phyloP scores from a whole-genome alignment of 2,113 vertebrate genomes.

The Cinclus cinclus region DNA sequence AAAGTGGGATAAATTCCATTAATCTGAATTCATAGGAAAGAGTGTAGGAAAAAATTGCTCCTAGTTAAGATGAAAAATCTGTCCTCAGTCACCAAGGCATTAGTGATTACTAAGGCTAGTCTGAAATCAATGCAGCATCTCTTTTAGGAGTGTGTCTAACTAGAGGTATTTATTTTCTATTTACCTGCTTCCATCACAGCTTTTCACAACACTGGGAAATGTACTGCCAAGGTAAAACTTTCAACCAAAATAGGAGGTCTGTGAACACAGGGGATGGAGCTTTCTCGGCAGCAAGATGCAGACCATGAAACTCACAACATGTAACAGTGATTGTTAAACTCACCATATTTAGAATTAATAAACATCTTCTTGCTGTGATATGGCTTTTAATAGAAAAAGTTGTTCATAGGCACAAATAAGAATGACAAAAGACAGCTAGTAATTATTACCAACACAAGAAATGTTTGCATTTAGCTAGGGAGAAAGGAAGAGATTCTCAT shows the following conservation, averaged over 20 bases:
- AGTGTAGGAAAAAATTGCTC: background rate
- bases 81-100: background rate
- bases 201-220: background rate
- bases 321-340: background rate
- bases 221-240: background rate
- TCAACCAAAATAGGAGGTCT: background rate
- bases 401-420: background rate
- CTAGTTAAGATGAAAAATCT: background rate
- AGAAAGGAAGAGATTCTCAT: background rate
- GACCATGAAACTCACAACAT: background rate
- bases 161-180: background rate
- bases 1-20: background rate
- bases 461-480: background rate
- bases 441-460: background rate
- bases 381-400: background rate
- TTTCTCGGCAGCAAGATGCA: background rate
- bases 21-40: background rate
- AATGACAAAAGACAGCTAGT: background rate
- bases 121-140: background rate
- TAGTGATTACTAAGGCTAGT: background rate
- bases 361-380: background rate
- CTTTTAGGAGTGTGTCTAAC: background rate
- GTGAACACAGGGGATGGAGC: fast-evolving
- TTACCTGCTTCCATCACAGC: background rate
- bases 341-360: background rate